phyloP scores from a whole-genome alignment of 2,888 invertebrate genomes.

The Cheilosia vernalis region DNA sequence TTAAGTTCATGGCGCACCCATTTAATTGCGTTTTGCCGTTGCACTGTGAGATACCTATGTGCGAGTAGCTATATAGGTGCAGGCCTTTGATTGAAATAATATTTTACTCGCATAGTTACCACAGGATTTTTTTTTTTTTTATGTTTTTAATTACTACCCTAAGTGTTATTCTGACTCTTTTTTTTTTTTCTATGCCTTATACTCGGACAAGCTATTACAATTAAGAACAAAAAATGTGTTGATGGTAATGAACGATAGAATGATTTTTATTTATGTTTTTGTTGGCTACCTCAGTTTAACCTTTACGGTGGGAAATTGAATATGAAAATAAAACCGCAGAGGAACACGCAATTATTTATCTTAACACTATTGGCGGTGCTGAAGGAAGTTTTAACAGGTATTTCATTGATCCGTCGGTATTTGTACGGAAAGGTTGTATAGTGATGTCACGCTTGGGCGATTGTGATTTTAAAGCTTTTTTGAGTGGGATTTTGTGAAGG shows the following conservation, averaged over 20 bases:
- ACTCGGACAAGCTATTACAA: neutral
- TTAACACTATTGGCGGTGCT: too few relatives aligned
- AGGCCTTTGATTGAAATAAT: constrained; percentile 50
- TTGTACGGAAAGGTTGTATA: too few relatives aligned
- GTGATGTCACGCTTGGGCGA: too few relatives aligned
- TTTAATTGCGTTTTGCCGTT: constrained; percentile 62
- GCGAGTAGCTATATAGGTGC: constrained; percentile 29
- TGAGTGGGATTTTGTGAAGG: too few relatives aligned
- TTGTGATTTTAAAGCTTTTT: too few relatives aligned
- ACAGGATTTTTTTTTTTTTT: constrained; percentile 36
- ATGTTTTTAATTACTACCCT: constrained; percentile 56
- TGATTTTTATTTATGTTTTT: neutral
- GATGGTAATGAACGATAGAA: constrained; percentile 14
- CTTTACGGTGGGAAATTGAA: neutral
- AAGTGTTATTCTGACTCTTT: constrained; percentile 22
- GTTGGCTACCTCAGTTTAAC: constrained; percentile 4
- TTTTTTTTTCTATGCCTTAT: neutral
- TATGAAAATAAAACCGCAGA: constrained; percentile 28
- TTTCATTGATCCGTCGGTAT: too few relatives aligned
- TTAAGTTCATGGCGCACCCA: constrained; percentile 74
- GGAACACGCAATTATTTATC: neutral
- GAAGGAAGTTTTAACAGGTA: too few relatives aligned
- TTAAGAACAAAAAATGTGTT: neutral
- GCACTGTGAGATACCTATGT: constrained; percentile 20
- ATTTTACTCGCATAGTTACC: constrained; percentile 40